phyloP scores from a whole-genome alignment of 2,888 invertebrate genomes.

The Sericinus montela region DNA sequence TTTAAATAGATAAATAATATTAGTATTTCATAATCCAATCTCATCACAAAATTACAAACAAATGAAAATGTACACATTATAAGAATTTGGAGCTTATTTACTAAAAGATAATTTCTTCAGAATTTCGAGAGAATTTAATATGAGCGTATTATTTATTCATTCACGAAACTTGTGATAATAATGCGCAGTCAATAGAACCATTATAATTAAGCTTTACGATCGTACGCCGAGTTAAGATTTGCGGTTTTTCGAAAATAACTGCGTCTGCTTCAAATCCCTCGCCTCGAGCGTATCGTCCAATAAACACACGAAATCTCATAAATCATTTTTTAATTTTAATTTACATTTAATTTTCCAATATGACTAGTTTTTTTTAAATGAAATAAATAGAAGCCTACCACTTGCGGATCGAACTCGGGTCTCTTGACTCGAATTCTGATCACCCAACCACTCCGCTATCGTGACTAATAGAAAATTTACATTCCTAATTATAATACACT shows the following conservation, averaged over 20 bases:
- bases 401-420: too few relatives aligned
- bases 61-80: too few relatives aligned
- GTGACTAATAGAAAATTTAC: too few relatives aligned
- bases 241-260: slow-evolving; percentile 1
- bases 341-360: background rate
- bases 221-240: slow-evolving; percentile 6
- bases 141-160: slow-evolving; percentile 11
- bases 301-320: background rate
- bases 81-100: too few relatives aligned
- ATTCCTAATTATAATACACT: too few relatives aligned
- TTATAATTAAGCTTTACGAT: slow-evolving; percentile 9
- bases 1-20: too few relatives aligned
- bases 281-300: background rate
- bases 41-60: too few relatives aligned
- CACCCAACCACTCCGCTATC: too few relatives aligned
- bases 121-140: slow-evolving; percentile 7
- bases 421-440: too few relatives aligned
- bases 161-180: slow-evolving; percentile 14
- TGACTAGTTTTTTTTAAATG: too few relatives aligned
- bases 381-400: too few relatives aligned
- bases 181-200: background rate
- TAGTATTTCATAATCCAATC: too few relatives aligned
- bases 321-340: background rate
- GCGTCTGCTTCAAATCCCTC: background rate
- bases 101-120: background rate